Percentiles rank a stretch among this genome's conserved stretches.
Conservation (phyloP, 2,797 vertebrate species). For the Cossypha heuglini region DNA sequence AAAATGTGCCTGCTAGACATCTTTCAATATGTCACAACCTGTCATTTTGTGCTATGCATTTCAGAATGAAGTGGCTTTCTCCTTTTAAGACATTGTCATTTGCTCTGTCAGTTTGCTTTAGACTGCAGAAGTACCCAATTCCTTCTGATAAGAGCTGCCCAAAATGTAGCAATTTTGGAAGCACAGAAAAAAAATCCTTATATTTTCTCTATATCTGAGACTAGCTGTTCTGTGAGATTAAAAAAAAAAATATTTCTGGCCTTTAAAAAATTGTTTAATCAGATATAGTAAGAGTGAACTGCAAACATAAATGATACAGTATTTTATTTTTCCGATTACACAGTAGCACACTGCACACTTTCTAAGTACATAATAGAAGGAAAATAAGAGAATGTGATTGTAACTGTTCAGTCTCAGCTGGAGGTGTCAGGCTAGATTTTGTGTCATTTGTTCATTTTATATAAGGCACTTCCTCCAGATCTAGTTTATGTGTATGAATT, state of each 20-base stretch:
- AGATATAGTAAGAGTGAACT: neutral
- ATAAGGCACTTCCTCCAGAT: neutral
- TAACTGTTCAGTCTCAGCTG: neutral
- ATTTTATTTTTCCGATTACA: neutral
- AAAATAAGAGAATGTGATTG: neutral
- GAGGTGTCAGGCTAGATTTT: neutral
- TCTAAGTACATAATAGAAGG: neutral
- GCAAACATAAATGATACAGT: neutral
- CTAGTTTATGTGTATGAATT: neutral
- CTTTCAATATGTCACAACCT: conserved; percentile 49
- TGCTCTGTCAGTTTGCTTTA: conserved; percentile 22
- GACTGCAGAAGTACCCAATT: neutral
- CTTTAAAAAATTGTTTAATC: neutral
- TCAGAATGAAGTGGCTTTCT: conserved; percentile 34
- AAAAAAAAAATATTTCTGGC: neutral
- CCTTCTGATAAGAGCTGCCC: neutral
- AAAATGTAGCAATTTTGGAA: neutral
- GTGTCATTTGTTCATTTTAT: neutral
- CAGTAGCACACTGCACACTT: neutral
- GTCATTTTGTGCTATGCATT: conserved; percentile 29
- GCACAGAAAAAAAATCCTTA: accelerated
- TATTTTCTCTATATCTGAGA: neutral
- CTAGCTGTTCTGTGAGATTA: neutral
- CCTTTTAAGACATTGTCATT: conserved; percentile 41
- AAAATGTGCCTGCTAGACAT: conserved; percentile 61